Percentiles rank a stretch among this genome's conserved stretches.
Evolutionary conservation across 2,113 vertebrate species (phyloP).

Genomic region (Ia io): DNA sequence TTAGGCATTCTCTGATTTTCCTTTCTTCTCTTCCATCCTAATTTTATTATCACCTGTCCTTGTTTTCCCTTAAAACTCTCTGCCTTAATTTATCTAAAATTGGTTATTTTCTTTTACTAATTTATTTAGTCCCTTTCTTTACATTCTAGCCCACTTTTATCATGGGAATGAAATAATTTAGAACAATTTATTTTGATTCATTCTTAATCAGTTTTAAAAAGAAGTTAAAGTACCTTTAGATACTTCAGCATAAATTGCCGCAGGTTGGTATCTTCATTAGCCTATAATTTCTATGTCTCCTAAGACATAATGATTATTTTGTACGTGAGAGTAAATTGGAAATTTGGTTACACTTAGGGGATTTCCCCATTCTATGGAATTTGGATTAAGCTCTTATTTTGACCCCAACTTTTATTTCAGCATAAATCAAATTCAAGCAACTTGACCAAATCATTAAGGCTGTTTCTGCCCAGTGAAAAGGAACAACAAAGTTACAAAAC

Average conservation of each 20-base stretch:
- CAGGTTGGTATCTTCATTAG: not conserved
- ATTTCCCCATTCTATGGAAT: not conserved
- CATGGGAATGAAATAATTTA: not conserved
- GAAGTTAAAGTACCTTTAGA: not conserved
- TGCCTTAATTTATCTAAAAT: not conserved
- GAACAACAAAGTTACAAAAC: not conserved
- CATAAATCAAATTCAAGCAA: not conserved
- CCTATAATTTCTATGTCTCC: not conserved
- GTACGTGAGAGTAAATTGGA: not conserved
- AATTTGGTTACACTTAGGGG: not conserved
- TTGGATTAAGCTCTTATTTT: not conserved
- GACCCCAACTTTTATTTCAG: not conserved
- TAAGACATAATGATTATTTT: constrained; percentile 10
- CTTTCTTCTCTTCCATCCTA: not conserved
- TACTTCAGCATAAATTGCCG: not conserved
- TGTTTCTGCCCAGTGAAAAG: not conserved
- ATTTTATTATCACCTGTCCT: not conserved
- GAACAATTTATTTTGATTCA: not conserved
- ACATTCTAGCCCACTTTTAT: not conserved
- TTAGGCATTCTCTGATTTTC: not conserved
- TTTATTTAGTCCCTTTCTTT: not conserved
- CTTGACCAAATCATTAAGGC: not conserved
- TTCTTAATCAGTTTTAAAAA: not conserved
- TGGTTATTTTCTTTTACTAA: not conserved
- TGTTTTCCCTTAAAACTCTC: not conserved